Evolutionary conservation across 2,888 invertebrate species (phyloP).

Genomic region (Cryptus armator): DNA sequence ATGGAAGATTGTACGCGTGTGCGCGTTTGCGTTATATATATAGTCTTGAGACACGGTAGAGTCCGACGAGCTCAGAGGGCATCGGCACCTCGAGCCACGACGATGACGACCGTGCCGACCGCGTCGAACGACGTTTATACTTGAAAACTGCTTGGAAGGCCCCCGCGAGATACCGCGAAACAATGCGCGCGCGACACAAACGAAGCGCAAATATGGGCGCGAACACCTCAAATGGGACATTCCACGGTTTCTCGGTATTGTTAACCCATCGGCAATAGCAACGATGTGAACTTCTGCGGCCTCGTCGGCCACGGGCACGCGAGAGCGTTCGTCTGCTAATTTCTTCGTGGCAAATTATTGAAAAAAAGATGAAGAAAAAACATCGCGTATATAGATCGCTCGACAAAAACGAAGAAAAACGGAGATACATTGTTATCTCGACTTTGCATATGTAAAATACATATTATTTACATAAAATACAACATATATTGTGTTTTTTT

Average conservation of each 20-base stretch:
- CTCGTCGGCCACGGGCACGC: constrained; percentile 25
- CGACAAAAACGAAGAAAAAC: not conserved
- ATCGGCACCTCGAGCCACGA: constrained; percentile 64
- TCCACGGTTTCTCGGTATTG: constrained; percentile 83
- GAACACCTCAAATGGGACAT: constrained; percentile 84
- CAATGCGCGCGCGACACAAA: constrained; percentile 78
- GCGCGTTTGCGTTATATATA: not conserved
- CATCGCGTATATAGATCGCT: no score
- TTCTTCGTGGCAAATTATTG: not conserved
- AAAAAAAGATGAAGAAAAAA: not conserved
- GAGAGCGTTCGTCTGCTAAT: constrained; percentile 10
- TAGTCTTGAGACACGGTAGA: constrained; percentile 7
- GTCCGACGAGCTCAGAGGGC: constrained; percentile 62
- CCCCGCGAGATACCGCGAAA: constrained; percentile 81
- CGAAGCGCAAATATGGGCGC: constrained; percentile 81
- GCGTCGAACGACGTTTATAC: constrained; percentile 76
- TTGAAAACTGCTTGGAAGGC: constrained; percentile 68
- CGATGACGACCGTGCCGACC: constrained; percentile 64
- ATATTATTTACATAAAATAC: no score
- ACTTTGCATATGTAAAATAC: no score
- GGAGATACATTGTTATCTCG: no score
- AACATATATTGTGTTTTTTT: no score
- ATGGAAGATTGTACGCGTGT: not conserved
- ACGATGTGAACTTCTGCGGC: constrained; percentile 2
- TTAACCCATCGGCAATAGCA: constrained; percentile 59